Conservation (phyloP, 2,888 invertebrate genomes). For the Nebria salina region DNA sequence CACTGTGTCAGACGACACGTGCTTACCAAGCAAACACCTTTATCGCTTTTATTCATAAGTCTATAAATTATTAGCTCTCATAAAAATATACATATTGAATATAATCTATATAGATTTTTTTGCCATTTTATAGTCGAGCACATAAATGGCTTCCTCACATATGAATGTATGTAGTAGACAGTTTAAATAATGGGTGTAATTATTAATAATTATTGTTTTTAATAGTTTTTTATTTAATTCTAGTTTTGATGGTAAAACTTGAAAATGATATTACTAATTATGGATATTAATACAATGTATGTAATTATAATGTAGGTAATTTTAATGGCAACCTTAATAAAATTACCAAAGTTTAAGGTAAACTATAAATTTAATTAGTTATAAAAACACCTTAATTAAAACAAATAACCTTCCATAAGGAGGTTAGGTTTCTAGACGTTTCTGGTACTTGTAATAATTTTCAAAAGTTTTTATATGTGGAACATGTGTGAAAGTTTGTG, state of each 20-base stretch:
- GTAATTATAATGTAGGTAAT: background rate
- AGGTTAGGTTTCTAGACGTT: background rate
- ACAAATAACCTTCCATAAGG: background rate
- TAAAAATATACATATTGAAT: background rate
- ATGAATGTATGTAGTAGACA: no score
- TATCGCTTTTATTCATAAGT: conserved; percentile 40
- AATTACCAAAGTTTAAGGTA: background rate
- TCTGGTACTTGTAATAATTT: background rate
- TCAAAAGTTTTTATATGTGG: background rate
- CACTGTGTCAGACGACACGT: conserved; percentile 19
- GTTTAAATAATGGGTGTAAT: no score
- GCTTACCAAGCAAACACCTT: conserved; percentile 35
- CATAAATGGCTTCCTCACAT: background rate
- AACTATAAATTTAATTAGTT: background rate
- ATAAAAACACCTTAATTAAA: background rate
- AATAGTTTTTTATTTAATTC: no score
- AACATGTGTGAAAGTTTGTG: background rate
- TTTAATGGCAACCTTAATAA: background rate
- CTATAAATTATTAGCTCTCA: conserved; percentile 8
- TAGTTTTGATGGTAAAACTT: no score
- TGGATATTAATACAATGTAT: background rate
- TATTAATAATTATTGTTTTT: no score
- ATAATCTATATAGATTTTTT: conserved; percentile 5
- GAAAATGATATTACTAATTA: background rate
- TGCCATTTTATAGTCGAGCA: conserved; percentile 13